Evolutionary conservation across 1,140 invertebrate genomes (phyloP).

Genomic region (Probaryconus sp.): DNA sequence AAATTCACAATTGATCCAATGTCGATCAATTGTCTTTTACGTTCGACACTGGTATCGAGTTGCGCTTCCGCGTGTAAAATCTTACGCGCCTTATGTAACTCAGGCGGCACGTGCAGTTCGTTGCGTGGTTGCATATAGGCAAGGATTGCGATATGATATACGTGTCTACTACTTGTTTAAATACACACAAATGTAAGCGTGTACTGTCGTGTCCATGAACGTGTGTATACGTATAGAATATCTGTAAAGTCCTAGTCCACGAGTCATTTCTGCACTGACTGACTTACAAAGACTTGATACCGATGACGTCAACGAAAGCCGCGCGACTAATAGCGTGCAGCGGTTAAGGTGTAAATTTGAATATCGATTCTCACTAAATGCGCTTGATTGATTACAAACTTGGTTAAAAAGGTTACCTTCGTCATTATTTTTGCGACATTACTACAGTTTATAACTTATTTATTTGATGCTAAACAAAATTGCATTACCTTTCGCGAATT

Average conservation of each 20-base stretch:
- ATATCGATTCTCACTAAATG: constrained; percentile 29
- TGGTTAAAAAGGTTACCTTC: too few species aligned
- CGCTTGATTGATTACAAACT: too few species aligned
- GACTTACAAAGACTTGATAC: constrained; percentile 48
- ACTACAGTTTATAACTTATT: too few species aligned
- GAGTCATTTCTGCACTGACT: constrained; percentile 24
- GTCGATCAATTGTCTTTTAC: constrained; percentile 49
- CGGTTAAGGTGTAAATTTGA: constrained; percentile 42
- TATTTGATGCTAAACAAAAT: too few species aligned
- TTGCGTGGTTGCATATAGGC: constrained; percentile 61
- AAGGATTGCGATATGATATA: constrained; percentile 42
- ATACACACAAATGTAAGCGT: too few species aligned
- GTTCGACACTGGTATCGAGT: constrained; percentile 16
- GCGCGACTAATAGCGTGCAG: constrained; percentile 31
- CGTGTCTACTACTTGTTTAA: too few species aligned
- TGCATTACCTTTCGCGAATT: too few species aligned
- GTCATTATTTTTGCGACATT: too few species aligned
- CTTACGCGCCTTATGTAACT: constrained; percentile 53
- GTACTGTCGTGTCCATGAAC: too few species aligned
- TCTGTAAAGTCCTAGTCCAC: constrained; percentile 24
- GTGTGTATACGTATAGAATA: too few species aligned
- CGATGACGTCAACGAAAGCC: constrained; percentile 31
- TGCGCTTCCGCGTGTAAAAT: constrained; percentile 58
- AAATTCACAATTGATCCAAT: too few species aligned
- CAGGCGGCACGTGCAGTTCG: constrained; percentile 56